Base-by-base conservation (phyloP, 2,888 invertebrate genomes). In the Lepidocyrtoides sp. region DNA sequence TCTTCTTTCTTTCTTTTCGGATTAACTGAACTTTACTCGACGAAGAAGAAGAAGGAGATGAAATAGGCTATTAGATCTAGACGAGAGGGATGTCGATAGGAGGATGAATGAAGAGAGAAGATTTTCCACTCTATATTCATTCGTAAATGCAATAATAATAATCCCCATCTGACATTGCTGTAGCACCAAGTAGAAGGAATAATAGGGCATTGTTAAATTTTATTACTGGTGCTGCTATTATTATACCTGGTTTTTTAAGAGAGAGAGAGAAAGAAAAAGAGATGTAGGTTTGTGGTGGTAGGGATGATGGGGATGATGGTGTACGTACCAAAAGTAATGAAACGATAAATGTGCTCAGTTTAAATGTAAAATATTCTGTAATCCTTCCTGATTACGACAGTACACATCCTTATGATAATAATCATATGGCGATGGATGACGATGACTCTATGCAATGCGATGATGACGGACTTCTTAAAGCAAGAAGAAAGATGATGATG, bases 141-240 rank as follows among this genome's bases (percentile, higher is more conserved):
- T 17, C 57, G 36, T 79, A 79, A 79, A n/a, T n/a, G n/a, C n/a
- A n/a, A n/a, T n/a, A 57, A 32, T 79, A 79, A 79, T 79, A 79
- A 79, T 54, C 75, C 23, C 36, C 75, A 75, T 12, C 51, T 26
- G 75, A 75, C 75, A 79, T 17, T 79, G n/a, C n/a, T n/a, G n/a
- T n/a, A n/a, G n/a, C n/a, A n/a, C n/a, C n/a, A n/a, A n/a, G n/a
- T n/a, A n/a, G n/a, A n/a, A n/a, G n/a, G n/a, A n/a, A n/a, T n/a
- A n/a, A n/a, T n/a, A n/a, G n/a, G n/a, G 57, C 79, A 79, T 79
- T 79, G 79, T 79, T 79, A 79, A 79, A n/a, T 75, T 75, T 75
- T 75, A 75, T 75, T 48, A 23, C 75, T 75, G 75, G 51, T 75
- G 75, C 48, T 48, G 75, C 75, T 75, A 75, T 75, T 75, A 75